phyloP scores from a whole-genome alignment of 2,113 vertebrate species.

The Asarcornis scutulata region DNA sequence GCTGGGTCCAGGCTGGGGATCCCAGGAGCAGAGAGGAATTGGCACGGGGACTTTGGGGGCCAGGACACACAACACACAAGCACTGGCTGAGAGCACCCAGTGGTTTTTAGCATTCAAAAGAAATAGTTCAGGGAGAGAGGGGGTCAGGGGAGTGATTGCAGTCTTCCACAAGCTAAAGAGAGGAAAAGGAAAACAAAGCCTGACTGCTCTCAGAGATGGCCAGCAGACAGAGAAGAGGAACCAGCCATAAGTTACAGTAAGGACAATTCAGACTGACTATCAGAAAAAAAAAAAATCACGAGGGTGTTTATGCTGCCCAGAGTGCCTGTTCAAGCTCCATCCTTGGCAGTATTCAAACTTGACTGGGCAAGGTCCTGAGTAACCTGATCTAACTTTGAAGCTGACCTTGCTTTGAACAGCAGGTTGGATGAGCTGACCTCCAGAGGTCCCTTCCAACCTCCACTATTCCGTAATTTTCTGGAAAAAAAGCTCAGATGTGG shows the following conservation, averaged over 20 bases:
- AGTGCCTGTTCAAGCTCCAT: not conserved
- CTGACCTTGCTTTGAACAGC: not conserved
- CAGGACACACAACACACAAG: accelerated
- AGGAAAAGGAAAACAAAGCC: not conserved
- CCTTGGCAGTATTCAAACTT: not conserved
- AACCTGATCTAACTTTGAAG: not conserved
- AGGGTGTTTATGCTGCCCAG: not conserved
- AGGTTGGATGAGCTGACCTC: not conserved
- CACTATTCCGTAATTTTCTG: not conserved
- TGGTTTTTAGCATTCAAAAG: not conserved
- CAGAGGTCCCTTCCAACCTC: not conserved
- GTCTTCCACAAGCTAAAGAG: not conserved
- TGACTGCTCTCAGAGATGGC: not conserved
- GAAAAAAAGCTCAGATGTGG: not conserved
- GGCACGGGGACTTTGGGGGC: not conserved
- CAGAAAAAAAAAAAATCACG: not conserved
- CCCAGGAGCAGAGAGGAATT: not conserved
- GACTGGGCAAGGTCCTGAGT: not conserved
- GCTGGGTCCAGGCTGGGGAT: not conserved
- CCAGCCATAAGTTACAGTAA: not conserved
- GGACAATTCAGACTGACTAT: not conserved
- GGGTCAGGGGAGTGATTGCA: not conserved
- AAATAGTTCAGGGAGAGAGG: not conserved
- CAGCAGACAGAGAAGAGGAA: not conserved
- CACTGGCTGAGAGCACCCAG: not conserved